Evolutionary conservation across 2,113 vertebrate genomes (phyloP).

Genomic region (Pluvialis apricaria): DNA sequence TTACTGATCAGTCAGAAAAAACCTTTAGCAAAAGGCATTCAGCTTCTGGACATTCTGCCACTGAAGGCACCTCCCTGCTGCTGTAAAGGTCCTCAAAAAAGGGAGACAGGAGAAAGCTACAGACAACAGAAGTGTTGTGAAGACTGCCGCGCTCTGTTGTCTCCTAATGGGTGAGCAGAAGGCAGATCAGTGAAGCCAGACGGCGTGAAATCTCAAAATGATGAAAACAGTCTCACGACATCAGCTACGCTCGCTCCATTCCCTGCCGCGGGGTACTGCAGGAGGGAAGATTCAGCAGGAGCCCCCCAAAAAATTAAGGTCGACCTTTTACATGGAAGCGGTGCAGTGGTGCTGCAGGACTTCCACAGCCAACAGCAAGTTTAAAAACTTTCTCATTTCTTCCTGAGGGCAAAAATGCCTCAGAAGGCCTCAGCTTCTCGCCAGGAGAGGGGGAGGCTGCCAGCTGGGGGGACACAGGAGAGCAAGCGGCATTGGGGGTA

Average conservation of each 20-base stretch:
- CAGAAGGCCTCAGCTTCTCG: rapidly evolving
- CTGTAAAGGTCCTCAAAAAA: neutral
- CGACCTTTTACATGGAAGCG: neutral
- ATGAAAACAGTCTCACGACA: neutral
- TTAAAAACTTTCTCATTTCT: neutral
- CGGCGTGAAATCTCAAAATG: neutral
- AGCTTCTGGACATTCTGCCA: neutral
- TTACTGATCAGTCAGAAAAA: neutral
- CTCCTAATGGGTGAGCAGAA: neutral
- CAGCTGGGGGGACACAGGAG: neutral
- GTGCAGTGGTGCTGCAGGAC: neutral
- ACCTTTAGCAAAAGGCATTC: neutral
- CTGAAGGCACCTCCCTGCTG: neutral
- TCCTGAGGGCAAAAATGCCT: neutral
- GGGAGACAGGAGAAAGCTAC: neutral
- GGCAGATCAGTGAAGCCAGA: neutral
- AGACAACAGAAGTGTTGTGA: neutral
- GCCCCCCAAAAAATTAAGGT: rapidly evolving
- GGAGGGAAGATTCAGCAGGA: neutral
- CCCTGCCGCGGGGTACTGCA: rapidly evolving
- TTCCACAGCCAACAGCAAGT: neutral
- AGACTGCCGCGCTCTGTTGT: neutral
- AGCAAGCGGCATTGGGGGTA: rapidly evolving
- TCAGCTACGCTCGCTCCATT: rapidly evolving
- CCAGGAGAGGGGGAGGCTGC: neutral